Evolutionary conservation across 2,888 invertebrate genomes (phyloP).

Genomic region (Pterobdella sp.): DNA sequence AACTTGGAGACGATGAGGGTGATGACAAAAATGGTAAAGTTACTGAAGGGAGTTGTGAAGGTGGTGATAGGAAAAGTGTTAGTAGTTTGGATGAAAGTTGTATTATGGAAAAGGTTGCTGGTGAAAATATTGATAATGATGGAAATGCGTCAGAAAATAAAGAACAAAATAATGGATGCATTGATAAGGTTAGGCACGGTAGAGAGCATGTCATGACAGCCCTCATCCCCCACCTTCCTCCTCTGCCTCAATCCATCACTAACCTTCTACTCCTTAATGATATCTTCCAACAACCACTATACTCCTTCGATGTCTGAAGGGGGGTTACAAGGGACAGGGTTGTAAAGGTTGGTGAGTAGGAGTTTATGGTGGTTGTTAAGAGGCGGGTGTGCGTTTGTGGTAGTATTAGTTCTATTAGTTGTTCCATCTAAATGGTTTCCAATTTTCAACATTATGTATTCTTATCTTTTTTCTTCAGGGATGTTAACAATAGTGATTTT

Average conservation of each 20-base stretch:
- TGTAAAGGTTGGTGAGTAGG: too few species aligned
- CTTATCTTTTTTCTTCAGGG: too few species aligned
- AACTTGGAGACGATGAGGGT: not conserved
- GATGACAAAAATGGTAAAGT: not conserved
- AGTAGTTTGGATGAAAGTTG: not conserved
- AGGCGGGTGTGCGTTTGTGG: too few species aligned
- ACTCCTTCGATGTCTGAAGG: not conserved
- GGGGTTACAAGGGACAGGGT: too few species aligned
- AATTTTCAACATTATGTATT: too few species aligned
- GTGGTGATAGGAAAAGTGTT: not conserved
- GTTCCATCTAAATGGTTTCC: too few species aligned
- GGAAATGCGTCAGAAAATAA: too few species aligned
- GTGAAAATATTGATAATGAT: not conserved
- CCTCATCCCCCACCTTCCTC: constrained; percentile 1
- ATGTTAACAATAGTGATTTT: too few species aligned
- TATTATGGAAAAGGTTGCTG: not conserved
- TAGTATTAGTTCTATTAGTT: too few species aligned
- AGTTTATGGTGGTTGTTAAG: too few species aligned
- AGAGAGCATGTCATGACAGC: not conserved
- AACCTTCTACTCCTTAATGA: not conserved
- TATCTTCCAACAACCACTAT: constrained; percentile 8
- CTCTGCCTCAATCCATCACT: not conserved
- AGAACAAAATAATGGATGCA: too few species aligned
- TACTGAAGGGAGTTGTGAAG: not conserved
- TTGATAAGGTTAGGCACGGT: too few species aligned